Base-by-base conservation (phyloP, 2,888 invertebrate genomes). In the Fragum sueziense region DNA sequence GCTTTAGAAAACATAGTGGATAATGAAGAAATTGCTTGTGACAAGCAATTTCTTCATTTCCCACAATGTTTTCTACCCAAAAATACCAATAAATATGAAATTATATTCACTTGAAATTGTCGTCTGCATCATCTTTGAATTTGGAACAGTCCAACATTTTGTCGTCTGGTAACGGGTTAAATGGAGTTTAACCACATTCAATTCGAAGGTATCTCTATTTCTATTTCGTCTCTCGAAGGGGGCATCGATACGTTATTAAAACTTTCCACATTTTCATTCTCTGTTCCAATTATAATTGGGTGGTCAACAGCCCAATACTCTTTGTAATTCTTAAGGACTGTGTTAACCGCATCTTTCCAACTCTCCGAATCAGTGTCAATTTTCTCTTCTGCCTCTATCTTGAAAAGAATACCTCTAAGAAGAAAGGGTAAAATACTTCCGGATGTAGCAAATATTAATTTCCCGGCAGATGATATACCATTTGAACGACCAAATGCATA, bases 351-450 rank as follows among this genome's bases (percentile, higher is more conserved):
- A 9, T 31, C 29, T n/a, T 78, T 41, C 82, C 82, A 82, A 54
- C 54, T 74, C n/a, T 76, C 33, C 29, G 75, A 78, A 14, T 69
- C 65, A 29, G 72, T 74, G 27, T 82, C 78, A 0, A 82, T 22
- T n/a, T 33, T 27, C 0, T 73, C 17, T 17, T 65, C 73, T 14
- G 20, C n/a, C 29, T 76, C 61, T 0, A 78, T 29, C 17, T 70
- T 61, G 20, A 79, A 75, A 7, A 79, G 51, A 51, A 82, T 73
- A 20, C 75, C 75, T 51, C 73, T 34, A 20, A 82, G 54, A 9
- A 79, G 70, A 6, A 79, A 67, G 3, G 82, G 82, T n/a, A 82
- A 27, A 41, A 82, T 73, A 6, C 81, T 78, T 37, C 78, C 73
- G 2, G 75, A 33, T n/a, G 75, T 61, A 2, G 82, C 82, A 11